Evolutionary conservation across 2,888 invertebrate species (phyloP), one percentile per base, ranked within the genome.

Genomic region (Megalurothrips usitatus): DNA sequence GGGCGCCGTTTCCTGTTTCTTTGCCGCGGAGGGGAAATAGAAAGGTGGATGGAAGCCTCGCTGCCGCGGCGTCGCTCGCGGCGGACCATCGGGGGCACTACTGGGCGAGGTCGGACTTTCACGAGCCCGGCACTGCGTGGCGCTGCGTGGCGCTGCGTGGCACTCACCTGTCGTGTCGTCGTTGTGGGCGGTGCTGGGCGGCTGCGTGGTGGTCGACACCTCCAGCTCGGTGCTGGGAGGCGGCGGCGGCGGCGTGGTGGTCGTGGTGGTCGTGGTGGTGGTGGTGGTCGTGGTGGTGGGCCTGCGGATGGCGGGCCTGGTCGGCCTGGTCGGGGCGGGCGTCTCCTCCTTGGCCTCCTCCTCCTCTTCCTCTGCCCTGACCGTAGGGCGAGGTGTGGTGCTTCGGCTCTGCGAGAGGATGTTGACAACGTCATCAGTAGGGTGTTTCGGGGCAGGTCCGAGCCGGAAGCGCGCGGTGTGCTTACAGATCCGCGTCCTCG

Each of bases 181-280:
- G 12, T 23, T 75, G 68, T 75, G 68, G 26, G 68, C 68, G 12
- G 68, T 75, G 26, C 68, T 75, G 68, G 68, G 68, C 68, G 26
- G 23, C 68, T 75, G 23, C 23, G 68, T 75, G 68, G 68, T 75
- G 68, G 68, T 23, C 11, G 68, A 26, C 12, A 26, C 26, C 23
- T 23, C 23, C 26, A 9, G 68, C 68, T 75, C 68, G 26, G 68
- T 94, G 0, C 91, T 90, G 0, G 92, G 91, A 87, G 91, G 85
- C 26, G 68, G 68, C 68, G 68, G 68, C 23, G 68, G 68, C 10
- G 68, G 1, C 3, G 68, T 75, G 0, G 68, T 75, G 81, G 86
- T 91, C 14, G 91, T 90, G 0, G 92, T 92, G 52, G 92, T 91
- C 48, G 92, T 92, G 6, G 90, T 91, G 3, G 88, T 88, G 9